These are phyloP conservation scores for Tenrec ecaudatus DNA, from an alignment of 2,113 vertebrate genomes.

Conservation along the genomic window DNA sequence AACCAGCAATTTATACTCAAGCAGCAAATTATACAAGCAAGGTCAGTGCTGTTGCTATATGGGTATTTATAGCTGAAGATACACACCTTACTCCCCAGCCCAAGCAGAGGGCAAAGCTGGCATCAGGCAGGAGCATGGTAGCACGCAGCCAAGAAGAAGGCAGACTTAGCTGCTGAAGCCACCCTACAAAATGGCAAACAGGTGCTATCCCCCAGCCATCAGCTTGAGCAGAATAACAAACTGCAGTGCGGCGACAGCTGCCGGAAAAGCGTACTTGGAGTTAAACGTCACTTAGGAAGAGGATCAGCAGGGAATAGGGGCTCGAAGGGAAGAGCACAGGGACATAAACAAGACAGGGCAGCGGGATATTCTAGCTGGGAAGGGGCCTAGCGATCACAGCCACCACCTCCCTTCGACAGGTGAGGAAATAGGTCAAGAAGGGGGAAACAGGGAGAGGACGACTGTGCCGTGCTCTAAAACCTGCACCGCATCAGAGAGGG, in stretches of 20 bases:
- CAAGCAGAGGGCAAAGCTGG: conserved; percentile 28
- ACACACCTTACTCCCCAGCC: background rate
- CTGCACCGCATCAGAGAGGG: fast-evolving
- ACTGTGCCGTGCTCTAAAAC: background rate
- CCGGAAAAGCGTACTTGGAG: background rate
- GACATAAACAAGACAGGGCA: background rate
- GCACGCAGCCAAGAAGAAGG: conserved; percentile 1
- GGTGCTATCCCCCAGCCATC: background rate
- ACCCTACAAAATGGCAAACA: conserved; percentile 33
- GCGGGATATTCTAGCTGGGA: background rate
- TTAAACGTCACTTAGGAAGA: conserved; percentile 21
- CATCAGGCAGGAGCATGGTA: background rate
- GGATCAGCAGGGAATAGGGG: conserved; percentile 1
- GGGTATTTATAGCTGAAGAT: background rate
- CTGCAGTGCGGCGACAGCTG: background rate
- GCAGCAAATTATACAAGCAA: background rate
- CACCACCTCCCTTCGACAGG: background rate
- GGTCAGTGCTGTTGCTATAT: background rate
- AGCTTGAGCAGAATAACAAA: background rate
- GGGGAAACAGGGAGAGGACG: background rate
- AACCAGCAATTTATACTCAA: background rate
- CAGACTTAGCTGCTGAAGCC: background rate
- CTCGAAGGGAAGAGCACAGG: background rate
- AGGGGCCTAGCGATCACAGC: background rate
- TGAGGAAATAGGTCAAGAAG: background rate